Evolutionary conservation across 64 coral and sea anemone genomes (phyloP), one percentile per base, ranked within the genome.

Genomic region (Cladopsammia gracilis): DNA sequence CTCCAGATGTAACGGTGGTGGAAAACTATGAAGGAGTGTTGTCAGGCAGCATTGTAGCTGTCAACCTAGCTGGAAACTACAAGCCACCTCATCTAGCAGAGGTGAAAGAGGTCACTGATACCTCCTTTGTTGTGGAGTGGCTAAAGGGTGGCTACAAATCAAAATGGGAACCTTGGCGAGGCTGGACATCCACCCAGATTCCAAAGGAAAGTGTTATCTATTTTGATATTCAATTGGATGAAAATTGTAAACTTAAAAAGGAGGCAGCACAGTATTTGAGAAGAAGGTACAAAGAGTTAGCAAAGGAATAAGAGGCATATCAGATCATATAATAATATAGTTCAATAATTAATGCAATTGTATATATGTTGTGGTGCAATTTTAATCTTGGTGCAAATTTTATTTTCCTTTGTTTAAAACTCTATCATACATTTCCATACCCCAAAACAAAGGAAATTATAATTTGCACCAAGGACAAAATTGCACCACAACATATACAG

Each of bases 121-220:
- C 0, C 13, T 15, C 79, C 79, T 42, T 82, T 18, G 62, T 4
- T 15, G 79, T 82, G 24, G 19, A 82, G 56, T 82, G 79, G 79
- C 79, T 82, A 34, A 82, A 82, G 58, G 58, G 79, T 58, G 58
- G 58, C 10, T 82, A 82, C 26, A 20, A 22, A 25, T 25, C 16
- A 56, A 83, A 83, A 62, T 64, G 79, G 79, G 7, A 6, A 23
- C 56, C 79, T 23, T 83, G 79, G 79, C 15, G 7, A 25, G 53
- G 58, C 19, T 83, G 79, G 79, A 11, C 16, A 43, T 61, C 61
- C 24, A 34, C 15, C 61, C 25, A 83, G 13, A 83, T 83, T 61
- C 58, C 79, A n/a, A 83, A 83, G 26, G 79, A 83, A 62, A 83
- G 79, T 62, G 79, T 83, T 1, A 83, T 83, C 13, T 83, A 58